Evolutionary conservation across 2,113 vertebrate species (phyloP).

Genomic region (Pao palembangensis): DNA sequence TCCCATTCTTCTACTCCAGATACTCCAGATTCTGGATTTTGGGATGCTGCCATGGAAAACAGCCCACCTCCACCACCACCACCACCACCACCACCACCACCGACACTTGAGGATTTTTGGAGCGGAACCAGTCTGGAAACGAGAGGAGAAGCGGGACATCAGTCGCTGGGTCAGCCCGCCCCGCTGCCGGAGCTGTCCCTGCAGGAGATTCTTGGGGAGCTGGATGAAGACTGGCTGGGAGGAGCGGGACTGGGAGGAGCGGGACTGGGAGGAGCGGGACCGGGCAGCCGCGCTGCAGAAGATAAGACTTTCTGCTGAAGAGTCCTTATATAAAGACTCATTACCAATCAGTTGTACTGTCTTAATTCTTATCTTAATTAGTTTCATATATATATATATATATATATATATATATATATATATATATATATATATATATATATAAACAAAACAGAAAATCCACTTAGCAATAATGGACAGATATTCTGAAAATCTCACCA

Average conservation of each 20-base stretch:
- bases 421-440: no score
- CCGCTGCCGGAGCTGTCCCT: conserved; percentile 68
- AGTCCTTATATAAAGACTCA: not conserved
- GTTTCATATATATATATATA: not conserved
- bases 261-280: conserved; percentile 42
- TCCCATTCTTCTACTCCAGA: conserved; percentile 52
- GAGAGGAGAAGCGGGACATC: not conserved
- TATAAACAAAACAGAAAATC: no score
- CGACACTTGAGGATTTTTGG: conserved; percentile 43
- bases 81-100: not conserved
- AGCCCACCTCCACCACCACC: conserved; percentile 16
- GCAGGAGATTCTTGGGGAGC: conserved; percentile 68
- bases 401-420: no score
- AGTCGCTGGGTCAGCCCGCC: conserved; percentile 1
- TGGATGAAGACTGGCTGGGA: conserved; percentile 66
- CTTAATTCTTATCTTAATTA: conserved; percentile 5
- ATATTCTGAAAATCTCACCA: no score
- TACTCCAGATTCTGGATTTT: conserved; percentile 65
- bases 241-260: conserved; percentile 43
- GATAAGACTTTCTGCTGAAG: conserved; percentile 37
- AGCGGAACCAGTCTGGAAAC: conserved; percentile 13
- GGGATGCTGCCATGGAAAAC: conserved; percentile 47
- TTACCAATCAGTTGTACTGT: conserved; percentile 28
- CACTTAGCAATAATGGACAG: no score
- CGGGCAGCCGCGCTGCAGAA: conserved; percentile 3